A percentile compares a stretch with the other conserved stretches of the same genome.
These are phyloP conservation scores for Seira musarum DNA, from an alignment of 2,888 invertebrate genomes.

Conservation along the genomic window DNA sequence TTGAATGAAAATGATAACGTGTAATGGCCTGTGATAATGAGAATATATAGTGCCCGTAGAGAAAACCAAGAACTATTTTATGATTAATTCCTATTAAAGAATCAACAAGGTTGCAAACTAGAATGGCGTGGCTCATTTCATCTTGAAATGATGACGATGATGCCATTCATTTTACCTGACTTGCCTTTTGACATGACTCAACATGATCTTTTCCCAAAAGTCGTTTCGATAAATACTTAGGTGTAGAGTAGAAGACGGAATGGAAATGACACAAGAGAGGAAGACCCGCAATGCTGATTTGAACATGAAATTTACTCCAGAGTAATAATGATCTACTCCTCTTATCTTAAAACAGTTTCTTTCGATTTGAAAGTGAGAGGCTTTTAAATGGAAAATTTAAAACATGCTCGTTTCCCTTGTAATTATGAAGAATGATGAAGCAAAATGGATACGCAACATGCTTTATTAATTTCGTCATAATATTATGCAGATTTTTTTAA, in stretches of 20 bases:
- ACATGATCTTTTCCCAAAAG: constrained; percentile 6
- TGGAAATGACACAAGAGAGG: not conserved
- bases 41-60: not conserved
- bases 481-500: too few species aligned
- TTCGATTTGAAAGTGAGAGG: too few species aligned
- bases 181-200: not conserved
- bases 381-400: too few species aligned
- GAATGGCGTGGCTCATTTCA: constrained; percentile 19
- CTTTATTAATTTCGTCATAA: too few species aligned
- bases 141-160: not conserved
- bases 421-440: not conserved
- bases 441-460: not conserved
- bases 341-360: too few species aligned
- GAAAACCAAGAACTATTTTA: constrained; percentile 31
- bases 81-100: constrained; percentile 48
- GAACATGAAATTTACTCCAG: too few species aligned
- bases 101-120: constrained; percentile 47
- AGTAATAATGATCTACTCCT: too few species aligned
- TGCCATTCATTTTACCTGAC: constrained; percentile 9
- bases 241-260: too few species aligned
- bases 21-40: constrained; percentile 8
- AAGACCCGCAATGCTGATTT: too few species aligned
- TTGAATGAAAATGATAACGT: constrained; percentile 19
- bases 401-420: not conserved
- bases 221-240: not conserved